Evolutionary conservation across 2,113 vertebrate species (phyloP).

Genomic region (Cettia cetti): DNA sequence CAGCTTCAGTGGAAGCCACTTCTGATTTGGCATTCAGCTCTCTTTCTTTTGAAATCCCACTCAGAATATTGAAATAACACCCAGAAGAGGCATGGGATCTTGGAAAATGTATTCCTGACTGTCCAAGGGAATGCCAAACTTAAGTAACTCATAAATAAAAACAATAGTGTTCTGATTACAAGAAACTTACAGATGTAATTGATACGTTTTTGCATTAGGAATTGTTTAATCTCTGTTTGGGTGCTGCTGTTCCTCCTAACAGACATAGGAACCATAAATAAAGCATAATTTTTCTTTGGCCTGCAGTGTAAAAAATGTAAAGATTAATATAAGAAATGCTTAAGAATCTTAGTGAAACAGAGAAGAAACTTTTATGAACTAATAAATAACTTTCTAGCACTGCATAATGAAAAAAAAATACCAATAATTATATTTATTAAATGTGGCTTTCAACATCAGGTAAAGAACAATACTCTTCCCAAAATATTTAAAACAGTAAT

Average conservation of each 20-base stretch:
- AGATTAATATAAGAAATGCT: not conserved
- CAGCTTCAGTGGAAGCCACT: not conserved
- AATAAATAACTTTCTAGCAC: not conserved
- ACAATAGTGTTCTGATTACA: not conserved
- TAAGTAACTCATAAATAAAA: not conserved
- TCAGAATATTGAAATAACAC: not conserved
- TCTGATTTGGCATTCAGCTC: not conserved
- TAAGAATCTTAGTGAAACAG: not conserved
- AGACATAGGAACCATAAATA: not conserved
- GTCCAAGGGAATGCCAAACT: not conserved
- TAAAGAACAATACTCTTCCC: not conserved
- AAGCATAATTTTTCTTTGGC: not conserved
- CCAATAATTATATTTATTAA: not conserved
- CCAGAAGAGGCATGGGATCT: not conserved
- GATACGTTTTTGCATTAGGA: not conserved
- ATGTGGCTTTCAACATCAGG: not conserved
- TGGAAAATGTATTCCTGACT: not conserved
- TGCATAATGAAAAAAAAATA: not conserved
- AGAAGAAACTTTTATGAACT: not conserved
- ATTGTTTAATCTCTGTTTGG: not conserved
- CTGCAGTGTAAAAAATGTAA: not conserved
- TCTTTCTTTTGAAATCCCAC: not conserved
- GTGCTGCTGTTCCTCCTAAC: not conserved
- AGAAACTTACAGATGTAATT: not conserved
- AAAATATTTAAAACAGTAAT: not conserved